phyloP scores from a whole-genome alignment of 35 echinoderm and acorn worm genomes.

The Patiria miniata region DNA sequence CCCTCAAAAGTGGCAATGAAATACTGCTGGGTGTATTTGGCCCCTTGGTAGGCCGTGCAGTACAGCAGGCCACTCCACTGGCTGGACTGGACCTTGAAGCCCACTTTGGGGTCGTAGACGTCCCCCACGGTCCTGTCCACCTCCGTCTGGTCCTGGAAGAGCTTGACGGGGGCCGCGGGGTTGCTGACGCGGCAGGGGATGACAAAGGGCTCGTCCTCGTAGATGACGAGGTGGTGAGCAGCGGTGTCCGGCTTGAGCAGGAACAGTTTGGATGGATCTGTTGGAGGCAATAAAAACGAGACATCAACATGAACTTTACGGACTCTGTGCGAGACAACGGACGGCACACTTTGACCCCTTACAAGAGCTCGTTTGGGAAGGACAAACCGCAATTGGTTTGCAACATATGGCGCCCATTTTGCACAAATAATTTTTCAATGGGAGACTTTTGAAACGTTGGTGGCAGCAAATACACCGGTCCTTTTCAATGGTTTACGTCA shows the following conservation, averaged over 20 bases:
- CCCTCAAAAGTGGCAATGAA: slow-evolving; percentile 57
- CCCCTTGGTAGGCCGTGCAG: slow-evolving; percentile 39
- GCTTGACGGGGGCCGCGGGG: slow-evolving; percentile 39
- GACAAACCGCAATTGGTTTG: too few relatives aligned
- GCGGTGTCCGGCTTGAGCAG: neutral
- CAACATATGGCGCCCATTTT: too few relatives aligned
- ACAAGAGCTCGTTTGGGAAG: too few relatives aligned
- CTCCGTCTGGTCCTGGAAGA: neutral
- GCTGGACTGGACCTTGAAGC: slow-evolving; percentile 12
- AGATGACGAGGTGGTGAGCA: neutral
- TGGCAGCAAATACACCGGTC: too few relatives aligned
- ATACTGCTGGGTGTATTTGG: slow-evolving; percentile 6
- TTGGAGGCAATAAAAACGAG: neutral
- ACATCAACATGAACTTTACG: too few relatives aligned
- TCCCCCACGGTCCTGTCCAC: neutral
- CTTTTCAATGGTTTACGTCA: too few relatives aligned
- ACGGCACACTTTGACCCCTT: too few relatives aligned
- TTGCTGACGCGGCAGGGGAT: slow-evolving; percentile 71
- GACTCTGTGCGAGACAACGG: too few relatives aligned
- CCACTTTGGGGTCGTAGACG: slow-evolving; percentile 29
- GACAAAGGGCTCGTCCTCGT: slow-evolving; percentile 38
- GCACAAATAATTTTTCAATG: too few relatives aligned
- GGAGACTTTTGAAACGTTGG: too few relatives aligned
- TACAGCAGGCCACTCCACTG: slow-evolving; percentile 38
- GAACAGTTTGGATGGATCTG: slow-evolving; percentile 34